Evolutionary conservation across 2,888 invertebrate genomes (phyloP).

Genomic region (Ptilodon capucinus): DNA sequence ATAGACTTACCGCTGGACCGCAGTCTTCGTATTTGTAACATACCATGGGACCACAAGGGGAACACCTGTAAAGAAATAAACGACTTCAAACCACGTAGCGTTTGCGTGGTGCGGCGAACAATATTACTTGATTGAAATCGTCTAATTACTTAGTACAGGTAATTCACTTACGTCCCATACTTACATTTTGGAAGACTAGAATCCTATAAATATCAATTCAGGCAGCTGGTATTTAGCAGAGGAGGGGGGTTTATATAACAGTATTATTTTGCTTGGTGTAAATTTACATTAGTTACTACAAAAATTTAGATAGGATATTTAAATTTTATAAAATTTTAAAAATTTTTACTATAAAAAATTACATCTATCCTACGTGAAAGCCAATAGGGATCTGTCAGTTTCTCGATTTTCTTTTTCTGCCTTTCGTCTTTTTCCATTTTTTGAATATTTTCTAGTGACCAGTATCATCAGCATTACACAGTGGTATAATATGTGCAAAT

Average conservation of each 20-base stretch:
- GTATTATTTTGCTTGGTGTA: conserved; percentile 19
- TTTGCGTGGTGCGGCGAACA: too few species aligned
- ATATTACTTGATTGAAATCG: not conserved
- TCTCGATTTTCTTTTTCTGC: conserved; percentile 35
- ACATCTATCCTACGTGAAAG: conserved; percentile 47
- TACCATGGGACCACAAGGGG: conserved; percentile 75
- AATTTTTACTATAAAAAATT: conserved; percentile 45
- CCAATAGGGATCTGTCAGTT: conserved; percentile 46
- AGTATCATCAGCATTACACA: not conserved
- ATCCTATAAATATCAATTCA: conserved; percentile 2
- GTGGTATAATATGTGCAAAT: not conserved
- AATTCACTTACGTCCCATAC: too few species aligned
- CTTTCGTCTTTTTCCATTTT: conserved; percentile 28
- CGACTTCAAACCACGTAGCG: too few species aligned
- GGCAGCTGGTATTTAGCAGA: conserved; percentile 10
- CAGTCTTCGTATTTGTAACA: conserved; percentile 80
- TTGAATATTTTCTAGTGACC: conserved; percentile 21
- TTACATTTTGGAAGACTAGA: conserved; percentile 22
- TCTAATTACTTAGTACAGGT: too few species aligned
- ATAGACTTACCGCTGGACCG: conserved; percentile 69
- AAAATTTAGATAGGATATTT: conserved; percentile 47
- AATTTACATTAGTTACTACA: conserved; percentile 35
- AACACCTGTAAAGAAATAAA: conserved; percentile 56
- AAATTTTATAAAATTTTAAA: conserved; percentile 42
- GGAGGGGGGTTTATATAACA: conserved; percentile 29